phyloP scores from a whole-genome alignment of 2,113 vertebrate genomes.

The Syrmaticus mikado region DNA sequence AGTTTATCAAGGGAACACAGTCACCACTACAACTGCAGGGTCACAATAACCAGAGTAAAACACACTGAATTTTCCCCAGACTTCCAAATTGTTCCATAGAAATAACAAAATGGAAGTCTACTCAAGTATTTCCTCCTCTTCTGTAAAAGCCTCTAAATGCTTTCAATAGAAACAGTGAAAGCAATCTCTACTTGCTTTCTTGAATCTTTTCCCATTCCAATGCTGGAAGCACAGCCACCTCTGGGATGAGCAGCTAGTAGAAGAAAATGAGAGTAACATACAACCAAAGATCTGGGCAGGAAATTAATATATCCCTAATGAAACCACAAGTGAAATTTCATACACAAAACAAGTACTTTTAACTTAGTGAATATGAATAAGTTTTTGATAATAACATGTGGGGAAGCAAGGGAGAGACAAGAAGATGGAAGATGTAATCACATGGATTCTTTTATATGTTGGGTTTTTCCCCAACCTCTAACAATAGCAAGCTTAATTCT shows the following conservation, averaged over 20 bases:
- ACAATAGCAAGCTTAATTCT: neutral
- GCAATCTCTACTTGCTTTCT: neutral
- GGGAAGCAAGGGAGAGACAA: neutral
- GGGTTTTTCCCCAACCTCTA: neutral
- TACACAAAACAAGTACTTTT: neutral
- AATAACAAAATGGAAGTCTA: neutral
- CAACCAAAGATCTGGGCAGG: neutral
- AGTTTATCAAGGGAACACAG: neutral
- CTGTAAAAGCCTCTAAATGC: neutral
- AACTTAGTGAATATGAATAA: neutral
- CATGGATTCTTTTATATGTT: neutral
- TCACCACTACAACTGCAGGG: neutral
- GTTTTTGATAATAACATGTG: neutral
- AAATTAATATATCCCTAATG: neutral
- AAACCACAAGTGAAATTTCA: neutral
- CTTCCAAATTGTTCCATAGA: neutral
- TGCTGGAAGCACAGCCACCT: neutral
- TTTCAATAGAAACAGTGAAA: neutral
- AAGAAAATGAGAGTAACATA: neutral
- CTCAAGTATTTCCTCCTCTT: neutral
- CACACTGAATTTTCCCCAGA: neutral
- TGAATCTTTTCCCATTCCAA: neutral
- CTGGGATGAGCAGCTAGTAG: neutral
- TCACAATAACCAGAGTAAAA: neutral
- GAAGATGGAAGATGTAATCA: neutral